Evolutionary conservation across 2,888 invertebrate genomes (phyloP).

Genomic region (Salticus scenicus): DNA sequence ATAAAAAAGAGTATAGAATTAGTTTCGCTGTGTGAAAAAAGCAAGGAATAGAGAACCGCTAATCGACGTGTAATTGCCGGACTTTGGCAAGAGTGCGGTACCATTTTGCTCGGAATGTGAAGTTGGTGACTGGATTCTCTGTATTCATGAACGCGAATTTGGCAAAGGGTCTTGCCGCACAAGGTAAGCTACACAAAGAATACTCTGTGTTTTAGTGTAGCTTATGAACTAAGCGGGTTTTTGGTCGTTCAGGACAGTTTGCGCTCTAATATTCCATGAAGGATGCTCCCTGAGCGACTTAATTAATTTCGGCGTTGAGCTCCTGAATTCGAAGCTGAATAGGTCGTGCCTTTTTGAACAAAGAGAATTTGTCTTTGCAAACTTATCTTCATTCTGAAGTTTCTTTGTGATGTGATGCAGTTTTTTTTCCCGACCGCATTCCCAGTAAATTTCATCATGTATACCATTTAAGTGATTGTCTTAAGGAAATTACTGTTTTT

Average conservation of each 20-base stretch:
- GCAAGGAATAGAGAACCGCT: conserved; percentile 53
- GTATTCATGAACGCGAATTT: conserved; percentile 21
- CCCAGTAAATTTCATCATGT: background rate
- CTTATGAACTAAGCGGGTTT: conserved; percentile 40
- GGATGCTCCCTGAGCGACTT: conserved; percentile 52
- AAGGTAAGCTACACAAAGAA: conserved; percentile 53
- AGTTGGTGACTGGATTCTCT: conserved; percentile 23
- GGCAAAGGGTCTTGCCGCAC: conserved; percentile 56
- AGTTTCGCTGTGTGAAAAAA: conserved; percentile 26
- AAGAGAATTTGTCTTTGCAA: conserved; percentile 20
- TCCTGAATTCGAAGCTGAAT: conserved; percentile 41
- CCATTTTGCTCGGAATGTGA: conserved; percentile 37
- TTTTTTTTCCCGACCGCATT: background rate
- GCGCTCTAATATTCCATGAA: conserved; percentile 66
- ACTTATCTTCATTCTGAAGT: background rate
- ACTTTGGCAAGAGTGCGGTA: conserved; percentile 37
- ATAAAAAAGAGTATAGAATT: conserved; percentile 21
- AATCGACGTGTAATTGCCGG: conserved; percentile 67
- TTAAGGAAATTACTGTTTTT: background rate
- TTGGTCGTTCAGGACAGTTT: conserved; percentile 65
- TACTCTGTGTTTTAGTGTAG: conserved; percentile 20
- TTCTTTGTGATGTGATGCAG: background rate
- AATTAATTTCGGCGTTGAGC: conserved; percentile 67
- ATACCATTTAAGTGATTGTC: background rate
- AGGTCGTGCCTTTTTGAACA: conserved; percentile 23